Percentiles rank a stretch among this genome's conserved stretches.
These are phyloP conservation scores for Botia almorhae DNA, from an alignment of 2,797 vertebrate species.

Conservation along the genomic window DNA sequence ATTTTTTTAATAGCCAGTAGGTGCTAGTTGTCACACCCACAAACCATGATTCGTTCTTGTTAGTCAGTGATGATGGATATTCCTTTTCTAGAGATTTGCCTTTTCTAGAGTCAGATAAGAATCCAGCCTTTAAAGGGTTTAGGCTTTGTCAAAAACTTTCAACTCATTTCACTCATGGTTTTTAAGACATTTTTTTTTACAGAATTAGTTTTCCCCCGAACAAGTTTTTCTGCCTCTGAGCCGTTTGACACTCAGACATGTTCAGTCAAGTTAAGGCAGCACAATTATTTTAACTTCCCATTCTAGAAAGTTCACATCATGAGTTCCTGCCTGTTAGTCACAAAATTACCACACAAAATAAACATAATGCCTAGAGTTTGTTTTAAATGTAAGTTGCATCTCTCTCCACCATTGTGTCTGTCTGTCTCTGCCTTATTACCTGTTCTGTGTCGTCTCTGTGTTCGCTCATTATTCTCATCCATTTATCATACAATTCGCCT, in stretches of 20 bases:
- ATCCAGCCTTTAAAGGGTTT: too few species aligned
- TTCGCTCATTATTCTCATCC: constrained; percentile 39
- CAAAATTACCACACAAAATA: neutral
- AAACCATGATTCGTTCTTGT: too few species aligned
- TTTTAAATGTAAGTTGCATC: neutral
- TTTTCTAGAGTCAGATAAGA: too few species aligned
- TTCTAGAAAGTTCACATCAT: neutral
- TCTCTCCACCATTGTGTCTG: neutral
- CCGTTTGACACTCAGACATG: constrained; percentile 13
- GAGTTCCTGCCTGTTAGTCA: neutral
- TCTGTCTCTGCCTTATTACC: neutral
- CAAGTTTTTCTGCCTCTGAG: constrained; percentile 1
- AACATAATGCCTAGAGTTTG: neutral
- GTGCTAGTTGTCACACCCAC: too few species aligned
- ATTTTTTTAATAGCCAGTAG: neutral
- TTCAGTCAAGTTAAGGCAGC: constrained; percentile 2
- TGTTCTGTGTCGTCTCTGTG: neutral
- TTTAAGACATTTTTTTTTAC: constrained; percentile 15
- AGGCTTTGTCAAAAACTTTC: neutral
- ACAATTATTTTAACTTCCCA: constrained; percentile 20
- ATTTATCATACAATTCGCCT: neutral
- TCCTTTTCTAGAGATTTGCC: too few species aligned
- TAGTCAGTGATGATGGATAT: too few species aligned
- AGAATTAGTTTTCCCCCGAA: neutral
- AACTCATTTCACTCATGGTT: too few species aligned